Evolutionary conservation across 2,888 invertebrate genomes (phyloP), one percentile per base, ranked within the genome.

Genomic region (Synergus laeviventris): DNA sequence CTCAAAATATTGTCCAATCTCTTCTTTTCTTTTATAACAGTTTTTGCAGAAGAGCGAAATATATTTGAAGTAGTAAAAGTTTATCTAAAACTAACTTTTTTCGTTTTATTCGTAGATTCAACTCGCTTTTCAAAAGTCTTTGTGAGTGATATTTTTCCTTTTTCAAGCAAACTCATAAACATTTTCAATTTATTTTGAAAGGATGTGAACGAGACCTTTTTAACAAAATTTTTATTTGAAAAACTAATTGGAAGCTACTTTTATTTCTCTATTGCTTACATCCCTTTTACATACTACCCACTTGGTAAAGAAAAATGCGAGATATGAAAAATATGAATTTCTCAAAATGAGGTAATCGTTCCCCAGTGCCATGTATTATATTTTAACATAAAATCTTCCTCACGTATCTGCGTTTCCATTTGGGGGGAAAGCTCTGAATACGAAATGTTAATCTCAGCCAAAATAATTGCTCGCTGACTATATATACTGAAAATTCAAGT

Each of bases 401-500:
- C 9, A 56, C 21, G 56, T 12, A 21, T 42, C 31, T 70, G 0
- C 31, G n/a, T 24, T 70, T n/a, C 14, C 31, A 16, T 31, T 49
- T 31, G 8, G 14, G 4, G 14, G 14, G 11, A 49, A 31, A 70
- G 16, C 70, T 12, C 11, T 21, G n/a, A n/a, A 49, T 31, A 64
- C 21, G 14, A 42, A 16, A 49, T 70, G 31, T 9, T 70, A 70
- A 70, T 70, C 31, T 49, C 70, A 45, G 70, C 21, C n/a, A 70
- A 36, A 49, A 70, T 70, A 31, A 70, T 70, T 45, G 49, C 18
- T 70, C 49, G 49, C 49, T 12, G 31, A 49, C 49, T 70, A n/a
- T 3, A 49, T 36, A 45, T 31, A 70, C 11, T 70, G 70, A 31
- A 49, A 70, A 70, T 49, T 70, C 70, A 70, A 70, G 70, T 36